Base-by-base conservation (phyloP, 2,113 vertebrate species). In the Mus musculus region DNA sequence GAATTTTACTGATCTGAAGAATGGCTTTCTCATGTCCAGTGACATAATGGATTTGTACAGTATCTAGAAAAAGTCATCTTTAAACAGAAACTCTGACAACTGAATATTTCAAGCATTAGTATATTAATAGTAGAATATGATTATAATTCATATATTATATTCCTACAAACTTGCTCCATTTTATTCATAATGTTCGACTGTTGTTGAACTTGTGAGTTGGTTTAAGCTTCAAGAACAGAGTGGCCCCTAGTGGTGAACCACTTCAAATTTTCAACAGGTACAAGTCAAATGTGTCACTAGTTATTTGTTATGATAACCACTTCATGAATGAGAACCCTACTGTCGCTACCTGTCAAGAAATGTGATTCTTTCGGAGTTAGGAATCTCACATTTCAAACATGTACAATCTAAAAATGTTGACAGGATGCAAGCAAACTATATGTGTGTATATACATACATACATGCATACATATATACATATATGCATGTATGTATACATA, bases 141-240 rank as follows among this genome's bases (percentile, higher is more conserved):
- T 84, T 56, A 71, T 22, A 36, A 52, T 54, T 54, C 75, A 12
- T 36, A 56, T 39, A 73, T 63, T 77, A 95, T 94, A 89, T 39
- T 94, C 54, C 90, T 33, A 93, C 16, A 69, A 46, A 84, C 33
- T 49, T 46, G 12, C 11, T 87, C 12, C n/a, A 80, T 75, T 76
- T 91, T 69, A 91, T 1, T n/a, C 12, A 67, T 49, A 65, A 46
- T 56, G 20, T 54, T 49, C 42, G 85, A 63, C 59, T 78, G 49
- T 77, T 69, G 20, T 52, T 71, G 80, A 84, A 63, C n/a, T 61
- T 17, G 7, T 65, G 42, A 61, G 4, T 46, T 85, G 49, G 24
- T 81, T 91, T 81, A 90, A 88, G 85, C 22, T 72, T 90, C 95
- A 94, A 93, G 92, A 92, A 67, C 95, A 93, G 56, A 94, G 78